A percentile compares a stretch with the other conserved stretches of the same genome.
Conservation (phyloP, 2,797 vertebrate species). For the Myioborus miniatus region DNA sequence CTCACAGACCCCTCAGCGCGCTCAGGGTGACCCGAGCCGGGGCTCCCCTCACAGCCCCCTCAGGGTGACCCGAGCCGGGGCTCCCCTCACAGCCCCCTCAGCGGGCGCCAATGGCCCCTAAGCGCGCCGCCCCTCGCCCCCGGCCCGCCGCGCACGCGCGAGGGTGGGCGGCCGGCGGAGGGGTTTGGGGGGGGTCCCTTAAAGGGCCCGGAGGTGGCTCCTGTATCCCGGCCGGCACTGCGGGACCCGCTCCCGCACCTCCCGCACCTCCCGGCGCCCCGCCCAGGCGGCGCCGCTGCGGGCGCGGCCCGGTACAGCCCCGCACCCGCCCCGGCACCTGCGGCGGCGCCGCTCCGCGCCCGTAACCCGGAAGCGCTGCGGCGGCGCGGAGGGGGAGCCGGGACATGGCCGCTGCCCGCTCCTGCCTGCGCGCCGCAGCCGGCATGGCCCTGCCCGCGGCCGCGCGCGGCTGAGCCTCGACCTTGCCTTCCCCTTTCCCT, state of each 20-base stretch:
- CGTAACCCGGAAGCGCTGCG: slow-evolving; percentile 59
- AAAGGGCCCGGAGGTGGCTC: not conserved
- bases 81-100: not conserved
- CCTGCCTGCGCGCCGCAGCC: slow-evolving; percentile 15
- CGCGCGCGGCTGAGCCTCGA: not conserved
- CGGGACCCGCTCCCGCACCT: not conserved
- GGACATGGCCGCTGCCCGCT: slow-evolving; percentile 44
- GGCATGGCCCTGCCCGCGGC: slow-evolving; percentile 24
- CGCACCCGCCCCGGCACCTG: not conserved
- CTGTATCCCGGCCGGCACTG: fast-evolving
- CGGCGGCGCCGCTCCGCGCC: not conserved
- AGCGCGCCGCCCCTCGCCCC: not conserved
- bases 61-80: too few species aligned
- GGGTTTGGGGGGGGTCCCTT: not conserved
- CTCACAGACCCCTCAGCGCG: too few species aligned
- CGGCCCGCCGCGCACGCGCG: not conserved
- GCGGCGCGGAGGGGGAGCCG: not conserved
- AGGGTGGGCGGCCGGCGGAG: not conserved
- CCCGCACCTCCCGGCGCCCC: not conserved
- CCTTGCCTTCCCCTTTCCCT: slow-evolving; percentile 9
- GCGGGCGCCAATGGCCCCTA: fast-evolving
- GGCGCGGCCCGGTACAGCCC: not conserved
- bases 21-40: too few species aligned
- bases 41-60: not conserved
- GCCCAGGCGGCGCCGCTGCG: not conserved